These are phyloP conservation scores for Galerucella nymphaeae DNA, from an alignment of 2,888 invertebrate genomes.

Conservation along the genomic window DNA sequence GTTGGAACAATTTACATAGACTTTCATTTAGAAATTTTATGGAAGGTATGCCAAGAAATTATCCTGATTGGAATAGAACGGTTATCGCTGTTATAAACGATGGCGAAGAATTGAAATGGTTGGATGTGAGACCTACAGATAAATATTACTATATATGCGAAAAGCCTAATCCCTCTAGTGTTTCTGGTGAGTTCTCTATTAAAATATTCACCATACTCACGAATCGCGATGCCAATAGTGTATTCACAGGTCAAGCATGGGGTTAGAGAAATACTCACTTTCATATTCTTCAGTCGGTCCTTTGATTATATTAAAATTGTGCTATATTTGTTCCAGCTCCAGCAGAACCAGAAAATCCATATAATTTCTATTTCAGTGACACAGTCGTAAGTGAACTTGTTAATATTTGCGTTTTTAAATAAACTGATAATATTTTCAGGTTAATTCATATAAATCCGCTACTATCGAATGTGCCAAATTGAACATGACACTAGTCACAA, in stretches of 20 bases:
- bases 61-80: not conserved
- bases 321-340: not conserved
- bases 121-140: not conserved
- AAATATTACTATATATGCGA: conserved; percentile 4
- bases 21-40: not conserved
- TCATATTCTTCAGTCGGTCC: too few species aligned
- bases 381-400: not conserved
- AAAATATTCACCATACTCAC: too few species aligned
- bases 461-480: not conserved
- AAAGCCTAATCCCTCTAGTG: not conserved
- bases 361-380: not conserved
- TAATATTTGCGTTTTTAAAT: too few species aligned
- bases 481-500: not conserved
- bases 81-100: not conserved
- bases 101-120: not conserved
- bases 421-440: not conserved
- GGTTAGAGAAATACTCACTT: too few species aligned
- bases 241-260: too few species aligned
- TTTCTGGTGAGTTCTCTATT: not conserved
- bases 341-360: not conserved
- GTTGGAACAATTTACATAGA: not conserved
- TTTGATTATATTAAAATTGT: too few species aligned
- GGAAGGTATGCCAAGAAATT: not conserved
- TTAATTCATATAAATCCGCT: not conserved
- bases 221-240: too few species aligned